Conservation (phyloP, 2,888 invertebrate genomes). For the Cataglyphis altisquamis region DNA sequence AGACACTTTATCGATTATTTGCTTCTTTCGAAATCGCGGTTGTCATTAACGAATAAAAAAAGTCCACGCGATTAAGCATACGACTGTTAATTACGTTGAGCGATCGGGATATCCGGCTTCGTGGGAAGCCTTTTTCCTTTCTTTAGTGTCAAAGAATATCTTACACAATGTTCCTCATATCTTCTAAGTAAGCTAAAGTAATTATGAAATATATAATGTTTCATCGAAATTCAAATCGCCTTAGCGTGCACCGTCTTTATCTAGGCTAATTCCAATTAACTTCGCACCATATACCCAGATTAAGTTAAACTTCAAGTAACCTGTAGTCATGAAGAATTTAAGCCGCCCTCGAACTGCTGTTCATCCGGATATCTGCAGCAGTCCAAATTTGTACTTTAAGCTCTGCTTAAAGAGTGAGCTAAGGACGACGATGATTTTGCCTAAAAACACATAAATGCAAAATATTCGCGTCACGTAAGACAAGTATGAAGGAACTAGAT, state of each 20-base stretch:
- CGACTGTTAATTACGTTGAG: background rate
- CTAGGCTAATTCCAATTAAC: constrained; percentile 54
- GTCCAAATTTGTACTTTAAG: constrained; percentile 46
- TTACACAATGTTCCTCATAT: background rate
- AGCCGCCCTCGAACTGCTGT: constrained; percentile 43
- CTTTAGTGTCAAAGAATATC: background rate
- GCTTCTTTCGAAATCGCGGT: background rate
- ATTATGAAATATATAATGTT: background rate
- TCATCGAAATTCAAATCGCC: constrained; percentile 29
- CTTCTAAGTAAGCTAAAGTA: background rate
- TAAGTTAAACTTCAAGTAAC: constrained; percentile 35
- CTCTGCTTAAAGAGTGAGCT: constrained; percentile 24
- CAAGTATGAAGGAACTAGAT: background rate
- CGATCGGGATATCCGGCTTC: background rate
- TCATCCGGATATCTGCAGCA: constrained; percentile 25
- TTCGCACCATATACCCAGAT: constrained; percentile 34
- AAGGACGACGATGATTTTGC: background rate
- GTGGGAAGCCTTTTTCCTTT: background rate
- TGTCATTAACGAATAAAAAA: background rate
- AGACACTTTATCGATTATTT: background rate
- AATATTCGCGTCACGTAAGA: background rate
- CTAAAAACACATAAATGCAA: constrained; percentile 19
- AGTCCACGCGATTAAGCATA: no score
- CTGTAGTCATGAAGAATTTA: constrained; percentile 48
- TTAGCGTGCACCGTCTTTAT: constrained; percentile 9